Evolutionary conservation across 2,888 invertebrate genomes (phyloP).

Genomic region (Ceraclea dissimilis): DNA sequence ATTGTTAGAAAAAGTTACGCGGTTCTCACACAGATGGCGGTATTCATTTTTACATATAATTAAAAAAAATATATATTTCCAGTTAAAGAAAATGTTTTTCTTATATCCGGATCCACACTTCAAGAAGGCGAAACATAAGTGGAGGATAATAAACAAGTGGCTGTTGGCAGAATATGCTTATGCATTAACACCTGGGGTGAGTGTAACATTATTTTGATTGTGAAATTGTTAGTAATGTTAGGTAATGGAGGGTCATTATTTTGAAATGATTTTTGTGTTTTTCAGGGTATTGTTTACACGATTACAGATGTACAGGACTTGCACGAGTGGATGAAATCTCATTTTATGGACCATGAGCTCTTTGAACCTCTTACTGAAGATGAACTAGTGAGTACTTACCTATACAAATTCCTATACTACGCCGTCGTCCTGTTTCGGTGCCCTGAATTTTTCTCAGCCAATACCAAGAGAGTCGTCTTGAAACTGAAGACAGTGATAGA

Average conservation of each 20-base stretch:
- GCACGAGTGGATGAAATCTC: slow-evolving; percentile 93
- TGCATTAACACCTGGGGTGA: slow-evolving; percentile 74
- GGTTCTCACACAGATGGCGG: background rate
- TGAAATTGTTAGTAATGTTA: too few relatives aligned
- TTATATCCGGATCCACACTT: slow-evolving; percentile 99
- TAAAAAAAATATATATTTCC: slow-evolving; percentile 33
- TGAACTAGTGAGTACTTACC: slow-evolving; percentile 60
- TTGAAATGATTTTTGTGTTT: too few relatives aligned
- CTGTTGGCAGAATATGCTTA: slow-evolving; percentile 96
- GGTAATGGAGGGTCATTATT: too few relatives aligned
- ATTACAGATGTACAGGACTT: slow-evolving; percentile 97
- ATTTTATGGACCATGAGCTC: slow-evolving; percentile 84
- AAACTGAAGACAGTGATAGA: too few relatives aligned
- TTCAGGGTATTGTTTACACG: slow-evolving; percentile 84
- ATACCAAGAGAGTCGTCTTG: too few relatives aligned
- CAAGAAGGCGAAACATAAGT: slow-evolving; percentile 97
- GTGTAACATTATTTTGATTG: slow-evolving; percentile 27
- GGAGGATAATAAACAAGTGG: slow-evolving; percentile 93
- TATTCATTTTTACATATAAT: background rate
- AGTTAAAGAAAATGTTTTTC: slow-evolving; percentile 96
- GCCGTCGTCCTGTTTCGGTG: too few relatives aligned
- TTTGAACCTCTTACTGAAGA: slow-evolving; percentile 68
- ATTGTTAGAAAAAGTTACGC: too few relatives aligned
- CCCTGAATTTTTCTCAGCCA: too few relatives aligned
- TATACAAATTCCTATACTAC: too few relatives aligned